Evolutionary conservation across 2,888 invertebrate species (phyloP).

Genomic region (Sinotaia quadrata): DNA sequence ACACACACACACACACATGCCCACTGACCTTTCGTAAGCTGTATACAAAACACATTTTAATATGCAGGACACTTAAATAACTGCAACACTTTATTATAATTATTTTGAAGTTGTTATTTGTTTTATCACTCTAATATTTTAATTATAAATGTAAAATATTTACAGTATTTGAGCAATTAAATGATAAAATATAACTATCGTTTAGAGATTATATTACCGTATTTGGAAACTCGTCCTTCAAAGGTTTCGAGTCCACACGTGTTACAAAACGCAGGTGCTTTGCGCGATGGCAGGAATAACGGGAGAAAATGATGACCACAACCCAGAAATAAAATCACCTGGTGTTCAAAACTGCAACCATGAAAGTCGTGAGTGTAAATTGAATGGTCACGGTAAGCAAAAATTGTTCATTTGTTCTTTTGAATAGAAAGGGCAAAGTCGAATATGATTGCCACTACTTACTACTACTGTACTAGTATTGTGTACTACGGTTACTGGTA

Average conservation of each 20-base stretch:
- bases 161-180: too few relatives aligned
- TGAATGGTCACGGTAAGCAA: slow-evolving; percentile 40
- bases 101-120: too few relatives aligned
- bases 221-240: slow-evolving; percentile 37
- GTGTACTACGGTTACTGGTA: too few relatives aligned
- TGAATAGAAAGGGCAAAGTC: slow-evolving; percentile 29
- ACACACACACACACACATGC: too few relatives aligned
- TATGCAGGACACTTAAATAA: too few relatives aligned
- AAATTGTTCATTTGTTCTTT: not conserved
- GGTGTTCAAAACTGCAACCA: slow-evolving; percentile 23
- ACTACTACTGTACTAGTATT: too few relatives aligned
- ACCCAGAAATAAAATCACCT: slow-evolving; percentile 20
- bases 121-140: too few relatives aligned
- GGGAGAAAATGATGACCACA: slow-evolving; percentile 42
- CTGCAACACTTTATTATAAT: too few relatives aligned
- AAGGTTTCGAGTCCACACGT: slow-evolving; percentile 33
- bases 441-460: too few relatives aligned
- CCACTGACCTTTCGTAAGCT: too few relatives aligned
- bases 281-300: slow-evolving; percentile 56
- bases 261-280: slow-evolving; percentile 26
- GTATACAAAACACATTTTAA: too few relatives aligned
- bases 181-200: not conserved
- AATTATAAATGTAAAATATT: too few relatives aligned
- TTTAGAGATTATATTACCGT: not conserved
- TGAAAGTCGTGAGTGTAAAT: slow-evolving; percentile 13